These are phyloP conservation scores for Craseonycteris thonglongyai DNA, from an alignment of 2,113 vertebrate species.

Conservation along the genomic window DNA sequence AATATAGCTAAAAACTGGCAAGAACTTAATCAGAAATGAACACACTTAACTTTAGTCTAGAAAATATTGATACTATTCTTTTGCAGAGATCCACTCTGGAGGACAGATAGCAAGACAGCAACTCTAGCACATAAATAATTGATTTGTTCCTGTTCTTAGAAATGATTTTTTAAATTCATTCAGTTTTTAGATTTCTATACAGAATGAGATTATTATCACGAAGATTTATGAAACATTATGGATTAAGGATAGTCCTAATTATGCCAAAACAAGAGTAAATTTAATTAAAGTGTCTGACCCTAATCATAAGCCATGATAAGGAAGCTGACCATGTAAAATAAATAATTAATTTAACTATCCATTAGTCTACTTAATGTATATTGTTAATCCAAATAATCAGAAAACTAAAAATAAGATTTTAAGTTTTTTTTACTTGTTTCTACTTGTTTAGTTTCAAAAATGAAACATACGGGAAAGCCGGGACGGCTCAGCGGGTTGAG, in stretches of 20 bases:
- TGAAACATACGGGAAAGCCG: too few relatives aligned
- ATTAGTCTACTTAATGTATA: slow-evolving; percentile 56
- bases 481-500: too few relatives aligned
- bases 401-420: slow-evolving; percentile 38
- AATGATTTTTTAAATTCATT: slow-evolving; percentile 48
- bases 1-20: neutral
- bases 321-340: slow-evolving; percentile 65
- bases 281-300: slow-evolving; percentile 73
- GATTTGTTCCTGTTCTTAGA: neutral
- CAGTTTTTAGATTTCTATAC: slow-evolving; percentile 66
- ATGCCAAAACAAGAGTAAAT: slow-evolving; percentile 69
- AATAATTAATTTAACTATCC: slow-evolving; percentile 35
- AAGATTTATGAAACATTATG: slow-evolving; percentile 53
- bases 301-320: slow-evolving; percentile 66
- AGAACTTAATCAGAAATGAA: neutral
- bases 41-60: neutral
- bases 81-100: neutral
- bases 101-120: neutral
- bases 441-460: slow-evolving; percentile 29
- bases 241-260: slow-evolving; percentile 70
- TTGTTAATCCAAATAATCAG: slow-evolving; percentile 69
- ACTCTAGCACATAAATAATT: neutral
- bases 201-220: slow-evolving; percentile 68
- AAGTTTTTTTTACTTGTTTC: slow-evolving; percentile 32
- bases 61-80: neutral